Base-by-base conservation (phyloP, 2,797 vertebrate species). In the Sebastes oblongus region DNA sequence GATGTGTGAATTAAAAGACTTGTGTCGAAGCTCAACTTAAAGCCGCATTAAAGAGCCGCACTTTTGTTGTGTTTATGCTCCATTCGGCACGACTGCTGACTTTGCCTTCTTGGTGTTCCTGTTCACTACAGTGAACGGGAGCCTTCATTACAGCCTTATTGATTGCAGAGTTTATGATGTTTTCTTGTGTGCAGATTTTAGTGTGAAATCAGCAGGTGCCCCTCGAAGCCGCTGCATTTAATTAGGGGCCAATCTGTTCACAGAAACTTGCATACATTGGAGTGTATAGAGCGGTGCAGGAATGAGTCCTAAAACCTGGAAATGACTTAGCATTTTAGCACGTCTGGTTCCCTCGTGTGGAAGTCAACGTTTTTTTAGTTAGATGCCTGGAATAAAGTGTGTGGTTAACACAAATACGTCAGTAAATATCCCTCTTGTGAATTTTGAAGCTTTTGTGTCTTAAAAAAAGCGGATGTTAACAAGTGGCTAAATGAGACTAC, bases 181-280 rank as follows among this genome's bases (percentile, higher is more conserved):
- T 73, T 82, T 83, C 75, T 72, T 79, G 83, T 83, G 78, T 81
- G 75, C 75, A 82, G 14, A 92, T 83, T 87, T 92, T 64, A 84
- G 80, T 88, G 85, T 86, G 75, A 92, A 83, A 91, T 92, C 90
- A 91, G 89, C 86, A 91, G 75, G 82, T 83, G 82, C 62, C 22
- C 60, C 18, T 55, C 39, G 32, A 70, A 85, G 81, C 74, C 72
- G 58, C 32, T 78, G 73, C 72, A 87, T 91, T 87, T 84, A 78
- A 86, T 87, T 82, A 84, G 66, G 18, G 68, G 42, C 24, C 62
- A 54, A 39, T 62, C 52, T 66, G 62, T 55, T 80, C 77, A 61
- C 25, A 29, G 65, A 76, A 64, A 75, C 42, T 4, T 61, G 34
- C 46, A 12, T 54, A 6, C 46, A 34, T 20, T 68, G 7, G 4